Evolutionary conservation across 35 echinoderm and acorn worm genomes (phyloP), one percentile per base, ranked within the genome.

Genomic region (Eucidaris tribuloides): DNA sequence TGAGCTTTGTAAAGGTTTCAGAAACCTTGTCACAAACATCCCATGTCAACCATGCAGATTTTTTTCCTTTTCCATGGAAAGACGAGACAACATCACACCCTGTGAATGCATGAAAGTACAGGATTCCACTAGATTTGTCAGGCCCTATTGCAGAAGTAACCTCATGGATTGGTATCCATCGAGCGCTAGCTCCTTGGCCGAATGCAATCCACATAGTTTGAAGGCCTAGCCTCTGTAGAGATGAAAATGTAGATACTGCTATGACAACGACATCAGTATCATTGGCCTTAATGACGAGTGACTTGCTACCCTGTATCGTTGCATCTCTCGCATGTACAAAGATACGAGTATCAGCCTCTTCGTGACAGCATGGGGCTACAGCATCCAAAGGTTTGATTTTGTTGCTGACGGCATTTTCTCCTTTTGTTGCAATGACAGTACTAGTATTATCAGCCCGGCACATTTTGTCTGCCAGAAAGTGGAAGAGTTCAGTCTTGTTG

Each of bases 191-290:
- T 6, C 79, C 79, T 31, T 13, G 33, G 32, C 79, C 48, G 40
- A 81, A 81, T 7, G 30, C 31, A 37, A 81, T 19, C 79, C 82
- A 85, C 40, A 85, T 45, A 6, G 71, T 32, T 3, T 25, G 42
- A 34, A 60, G 79, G 39, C 30, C 3, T 20, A 85, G 35, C 30
- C 40, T 20, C 17, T 45, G 6, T 3, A 50, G 14, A 23, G 45
- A 19, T 23, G 35, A 31, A 23, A 85, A 40, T n/a, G n/a, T n/a
- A n/a, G n/a, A n/a, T n/a, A n/a, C n/a, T 15, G 61, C 42, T 1
- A 65, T 15, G 4, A 85, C 64, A 18, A 85, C 62, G 5, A 85
- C 82, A 71, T 85, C 82, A 7, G 62, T 85, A 35, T 85, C 82
- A 7, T 50, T 46, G 0, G 82, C 56, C 7, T 46, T 1, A 4